Conservation (phyloP, 2,797 vertebrate species). For the Heliangelus exortis region DNA sequence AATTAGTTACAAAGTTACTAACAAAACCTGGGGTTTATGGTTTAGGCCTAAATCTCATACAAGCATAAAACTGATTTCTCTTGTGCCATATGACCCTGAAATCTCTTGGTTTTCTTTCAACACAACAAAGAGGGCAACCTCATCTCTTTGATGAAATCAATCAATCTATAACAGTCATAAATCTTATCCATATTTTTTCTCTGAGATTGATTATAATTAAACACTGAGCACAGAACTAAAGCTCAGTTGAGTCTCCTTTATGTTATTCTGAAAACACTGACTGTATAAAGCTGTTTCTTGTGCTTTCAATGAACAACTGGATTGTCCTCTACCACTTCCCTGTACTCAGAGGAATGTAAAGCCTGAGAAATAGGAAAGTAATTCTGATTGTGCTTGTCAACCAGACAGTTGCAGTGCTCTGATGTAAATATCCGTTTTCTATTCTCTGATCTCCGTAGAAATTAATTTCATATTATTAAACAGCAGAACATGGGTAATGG, state of each 20-base stretch:
- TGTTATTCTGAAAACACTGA: neutral
- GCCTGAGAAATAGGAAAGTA: neutral
- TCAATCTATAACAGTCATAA: neutral
- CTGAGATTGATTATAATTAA: neutral
- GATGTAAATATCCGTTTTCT: neutral
- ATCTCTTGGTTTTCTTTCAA: neutral
- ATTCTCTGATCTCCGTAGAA: neutral
- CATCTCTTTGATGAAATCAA: neutral
- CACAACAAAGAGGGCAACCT: neutral
- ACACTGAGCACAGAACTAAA: neutral
- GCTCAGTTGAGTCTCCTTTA: neutral
- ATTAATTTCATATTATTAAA: neutral
- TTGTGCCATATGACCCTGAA: neutral
- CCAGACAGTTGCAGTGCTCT: neutral
- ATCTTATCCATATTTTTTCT: neutral
- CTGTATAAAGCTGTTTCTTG: neutral
- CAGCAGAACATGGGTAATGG: neutral
- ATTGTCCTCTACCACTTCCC: neutral
- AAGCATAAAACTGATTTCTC: neutral
- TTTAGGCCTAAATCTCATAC: neutral
- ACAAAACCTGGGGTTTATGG: neutral
- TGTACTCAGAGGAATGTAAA: neutral
- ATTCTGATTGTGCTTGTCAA: neutral
- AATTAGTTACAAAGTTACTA: neutral
- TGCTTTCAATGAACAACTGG: neutral